phyloP scores from a whole-genome alignment of 2,797 vertebrate genomes.

The Mus minutoides region DNA sequence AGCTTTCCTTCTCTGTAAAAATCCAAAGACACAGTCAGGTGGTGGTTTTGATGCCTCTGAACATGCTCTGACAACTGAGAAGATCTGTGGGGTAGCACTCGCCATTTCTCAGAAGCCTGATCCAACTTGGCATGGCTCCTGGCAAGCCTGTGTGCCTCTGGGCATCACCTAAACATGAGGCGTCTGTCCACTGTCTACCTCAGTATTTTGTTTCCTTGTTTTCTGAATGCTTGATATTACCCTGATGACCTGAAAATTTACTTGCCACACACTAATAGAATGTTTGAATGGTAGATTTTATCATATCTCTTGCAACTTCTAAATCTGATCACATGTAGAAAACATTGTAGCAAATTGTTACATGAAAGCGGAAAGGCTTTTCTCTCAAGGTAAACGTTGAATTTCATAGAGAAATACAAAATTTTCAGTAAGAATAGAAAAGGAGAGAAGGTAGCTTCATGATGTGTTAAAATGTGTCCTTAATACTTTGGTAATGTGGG shows the following conservation, averaged over 20 bases:
- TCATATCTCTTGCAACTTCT: not conserved
- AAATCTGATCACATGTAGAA: slow-evolving; percentile 4
- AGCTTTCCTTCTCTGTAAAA: not conserved
- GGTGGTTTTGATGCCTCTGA: not conserved
- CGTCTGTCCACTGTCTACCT: not conserved
- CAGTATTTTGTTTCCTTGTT: not conserved
- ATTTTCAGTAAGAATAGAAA: slow-evolving; percentile 34
- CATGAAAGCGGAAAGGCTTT: not conserved
- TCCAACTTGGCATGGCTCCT: not conserved
- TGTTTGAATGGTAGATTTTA: not conserved
- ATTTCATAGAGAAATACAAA: not conserved
- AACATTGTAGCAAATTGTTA: not conserved
- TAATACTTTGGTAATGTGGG: not conserved
- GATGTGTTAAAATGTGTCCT: not conserved
- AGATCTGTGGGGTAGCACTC: not conserved
- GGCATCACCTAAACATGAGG: not conserved
- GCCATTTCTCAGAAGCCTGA: not conserved
- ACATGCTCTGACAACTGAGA: not conserved
- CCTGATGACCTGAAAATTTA: not conserved
- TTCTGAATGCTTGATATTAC: not conserved
- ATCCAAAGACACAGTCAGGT: not conserved
- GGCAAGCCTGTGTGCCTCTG: not conserved
- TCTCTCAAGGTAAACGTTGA: not conserved
- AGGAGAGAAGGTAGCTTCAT: not conserved
- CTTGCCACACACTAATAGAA: not conserved